Conservation (phyloP, 2,797 vertebrate species). For the Hemibagrus guttatus region DNA sequence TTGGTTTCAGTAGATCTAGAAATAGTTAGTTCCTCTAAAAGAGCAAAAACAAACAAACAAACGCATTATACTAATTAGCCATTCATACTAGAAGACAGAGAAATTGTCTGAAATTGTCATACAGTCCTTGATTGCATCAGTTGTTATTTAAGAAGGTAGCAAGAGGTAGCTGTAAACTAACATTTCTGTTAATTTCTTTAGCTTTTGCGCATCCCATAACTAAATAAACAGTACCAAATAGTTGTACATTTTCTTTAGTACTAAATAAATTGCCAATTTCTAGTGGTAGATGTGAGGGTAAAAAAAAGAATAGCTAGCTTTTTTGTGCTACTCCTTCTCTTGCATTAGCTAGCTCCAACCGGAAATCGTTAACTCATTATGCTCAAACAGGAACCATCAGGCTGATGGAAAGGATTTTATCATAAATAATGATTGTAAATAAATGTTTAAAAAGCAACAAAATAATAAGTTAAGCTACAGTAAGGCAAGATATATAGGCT, state of each 20-base stretch:
- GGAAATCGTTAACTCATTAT: neutral
- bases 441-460: neutral
- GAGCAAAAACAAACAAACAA: neutral
- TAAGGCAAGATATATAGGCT: neutral
- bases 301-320: neutral
- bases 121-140: neutral
- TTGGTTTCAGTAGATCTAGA: neutral
- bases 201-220: neutral
- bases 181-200: neutral
- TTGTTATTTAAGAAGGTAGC: neutral
- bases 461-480: neutral
- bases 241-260: neutral
- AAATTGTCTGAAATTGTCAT: neutral
- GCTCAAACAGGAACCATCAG: neutral
- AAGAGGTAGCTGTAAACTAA: neutral
- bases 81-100: neutral
- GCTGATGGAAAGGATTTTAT: neutral
- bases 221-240: neutral
- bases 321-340: neutral
- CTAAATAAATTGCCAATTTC: neutral
- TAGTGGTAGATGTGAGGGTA: neutral
- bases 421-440: no score
- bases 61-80: neutral
- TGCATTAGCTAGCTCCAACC: neutral
- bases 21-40: neutral